Evolutionary conservation across 1,140 invertebrate species (phyloP).

Genomic region (Copidosoma floridanum): DNA sequence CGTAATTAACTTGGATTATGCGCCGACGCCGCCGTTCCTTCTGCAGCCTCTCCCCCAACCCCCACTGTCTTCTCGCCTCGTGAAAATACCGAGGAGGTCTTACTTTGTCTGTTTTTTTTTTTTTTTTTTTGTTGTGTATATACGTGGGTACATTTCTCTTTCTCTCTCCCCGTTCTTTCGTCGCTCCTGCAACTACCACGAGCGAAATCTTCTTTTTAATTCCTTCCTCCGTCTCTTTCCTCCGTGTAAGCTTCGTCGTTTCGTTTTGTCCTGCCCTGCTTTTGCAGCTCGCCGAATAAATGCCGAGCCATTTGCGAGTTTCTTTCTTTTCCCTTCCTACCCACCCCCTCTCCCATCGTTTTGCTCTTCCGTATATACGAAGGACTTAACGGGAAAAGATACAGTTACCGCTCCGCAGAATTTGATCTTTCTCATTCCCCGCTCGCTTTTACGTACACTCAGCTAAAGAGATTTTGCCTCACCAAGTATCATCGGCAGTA

Average conservation of each 20-base stretch:
- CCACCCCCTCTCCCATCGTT: no score
- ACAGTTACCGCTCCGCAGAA: no score
- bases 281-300: not conserved
- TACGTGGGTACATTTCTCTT: no score
- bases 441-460: no score
- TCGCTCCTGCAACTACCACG: not conserved
- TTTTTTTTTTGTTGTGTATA: not conserved
- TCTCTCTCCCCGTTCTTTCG: not conserved
- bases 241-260: not conserved
- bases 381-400: no score
- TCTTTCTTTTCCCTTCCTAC: no score
- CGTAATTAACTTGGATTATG: conserved; percentile 15
- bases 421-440: no score
- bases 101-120: not conserved
- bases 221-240: not conserved
- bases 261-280: no score
- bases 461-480: no score
- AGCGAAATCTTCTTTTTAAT: not conserved
- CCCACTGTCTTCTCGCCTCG: no score
- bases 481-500: no score
- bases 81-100: not conserved
- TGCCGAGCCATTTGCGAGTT: not conserved
- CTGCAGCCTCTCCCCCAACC: not conserved
- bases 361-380: no score
- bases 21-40: not conserved